A percentile compares a stretch with the other conserved stretches of the same genome.
These are phyloP conservation scores for Gallinago media DNA, from an alignment of 2,113 vertebrate species.

Conservation along the genomic window DNA sequence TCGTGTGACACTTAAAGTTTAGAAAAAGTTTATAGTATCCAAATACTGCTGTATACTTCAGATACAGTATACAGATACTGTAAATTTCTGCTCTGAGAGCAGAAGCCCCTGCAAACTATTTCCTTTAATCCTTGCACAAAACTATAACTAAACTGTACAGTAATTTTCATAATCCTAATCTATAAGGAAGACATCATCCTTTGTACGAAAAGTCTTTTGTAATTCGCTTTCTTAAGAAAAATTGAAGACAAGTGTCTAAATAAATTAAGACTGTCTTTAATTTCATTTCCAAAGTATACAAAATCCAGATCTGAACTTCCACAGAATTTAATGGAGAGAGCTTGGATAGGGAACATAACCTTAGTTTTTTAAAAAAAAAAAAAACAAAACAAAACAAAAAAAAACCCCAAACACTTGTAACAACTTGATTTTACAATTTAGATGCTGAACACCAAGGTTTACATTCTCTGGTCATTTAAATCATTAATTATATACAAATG, in stretches of 20 bases:
- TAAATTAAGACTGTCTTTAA: background rate
- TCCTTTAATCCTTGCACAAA: background rate
- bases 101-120: background rate
- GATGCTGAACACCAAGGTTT: accelerated
- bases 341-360: background rate
- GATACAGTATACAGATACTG: background rate
- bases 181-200: background rate
- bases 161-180: background rate
- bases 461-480: background rate
- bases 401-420: background rate
- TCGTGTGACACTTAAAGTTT: background rate
- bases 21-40: background rate
- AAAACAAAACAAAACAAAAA: too few relatives aligned
- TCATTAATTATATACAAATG: background rate
- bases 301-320: background rate
- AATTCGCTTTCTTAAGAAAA: background rate
- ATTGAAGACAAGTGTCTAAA: background rate
- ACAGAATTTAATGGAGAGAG: background rate
- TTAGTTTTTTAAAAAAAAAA: background rate
- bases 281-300: background rate
- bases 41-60: background rate
- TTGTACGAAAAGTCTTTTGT: background rate
- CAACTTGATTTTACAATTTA: background rate
- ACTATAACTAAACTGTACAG: background rate
- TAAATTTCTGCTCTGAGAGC: background rate